phyloP scores from a whole-genome alignment of 2,888 invertebrate genomes.

The Tortrix viridana region DNA sequence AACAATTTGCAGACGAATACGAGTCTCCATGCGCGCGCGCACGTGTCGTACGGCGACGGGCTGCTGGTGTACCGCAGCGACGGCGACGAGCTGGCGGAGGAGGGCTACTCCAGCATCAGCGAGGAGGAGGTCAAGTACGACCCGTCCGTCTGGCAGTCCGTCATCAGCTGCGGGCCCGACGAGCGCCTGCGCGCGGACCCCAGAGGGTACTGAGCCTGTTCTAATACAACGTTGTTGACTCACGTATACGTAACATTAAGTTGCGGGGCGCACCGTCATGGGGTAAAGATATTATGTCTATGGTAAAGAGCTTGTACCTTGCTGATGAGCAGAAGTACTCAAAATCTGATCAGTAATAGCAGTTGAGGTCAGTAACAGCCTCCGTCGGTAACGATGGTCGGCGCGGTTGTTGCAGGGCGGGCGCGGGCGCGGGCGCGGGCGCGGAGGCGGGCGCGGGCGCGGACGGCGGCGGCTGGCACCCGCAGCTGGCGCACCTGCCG shows the following conservation, averaged over 20 bases:
- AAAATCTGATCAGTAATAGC: no score
- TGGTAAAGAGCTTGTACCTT: no score
- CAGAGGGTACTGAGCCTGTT: slow-evolving; percentile 81
- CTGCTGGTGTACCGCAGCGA: slow-evolving; percentile 81
- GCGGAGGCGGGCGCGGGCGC: slow-evolving; percentile 37
- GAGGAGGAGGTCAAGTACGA: slow-evolving; percentile 90
- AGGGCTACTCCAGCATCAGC: slow-evolving; percentile 90
- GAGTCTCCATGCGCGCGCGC: slow-evolving; percentile 52
- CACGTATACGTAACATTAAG: no score
- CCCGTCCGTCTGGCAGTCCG: slow-evolving; percentile 88
- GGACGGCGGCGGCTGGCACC: slow-evolving; percentile 67
- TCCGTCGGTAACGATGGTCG: no score
- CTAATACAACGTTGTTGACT: no score
- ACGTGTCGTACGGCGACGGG: slow-evolving; percentile 82
- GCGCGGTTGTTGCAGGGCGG: no score
- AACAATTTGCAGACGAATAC: slow-evolving; percentile 52
- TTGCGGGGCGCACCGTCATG: no score
- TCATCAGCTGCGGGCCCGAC: slow-evolving; percentile 85
- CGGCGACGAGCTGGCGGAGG: slow-evolving; percentile 73
- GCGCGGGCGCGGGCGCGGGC: slow-evolving; percentile 9
- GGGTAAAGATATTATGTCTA: no score
- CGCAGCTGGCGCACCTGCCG: slow-evolving; percentile 78
- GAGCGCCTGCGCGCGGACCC: slow-evolving; percentile 79
- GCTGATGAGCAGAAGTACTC: no score
- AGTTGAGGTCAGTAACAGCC: no score